Evolutionary conservation across 2,797 vertebrate species (phyloP), one percentile per base, ranked within the genome.

Genomic region (Schizothorax lantsangensis): DNA sequence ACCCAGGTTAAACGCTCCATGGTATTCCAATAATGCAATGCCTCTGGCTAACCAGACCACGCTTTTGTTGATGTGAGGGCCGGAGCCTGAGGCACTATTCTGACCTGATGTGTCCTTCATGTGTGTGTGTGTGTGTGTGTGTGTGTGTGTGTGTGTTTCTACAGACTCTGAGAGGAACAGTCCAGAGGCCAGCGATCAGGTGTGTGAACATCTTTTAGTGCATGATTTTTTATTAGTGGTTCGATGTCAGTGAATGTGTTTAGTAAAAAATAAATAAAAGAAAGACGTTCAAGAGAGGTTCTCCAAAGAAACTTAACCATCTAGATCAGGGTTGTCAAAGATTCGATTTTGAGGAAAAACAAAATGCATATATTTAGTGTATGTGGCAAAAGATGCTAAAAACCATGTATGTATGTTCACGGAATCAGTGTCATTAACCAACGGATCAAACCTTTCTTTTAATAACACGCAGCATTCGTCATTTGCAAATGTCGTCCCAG

Each of bases 131-230:
- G 71, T 38, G 69, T 87, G 74, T 81, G 71, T 82, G 49, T 78
- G 79, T 89, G 85, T 83, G 62, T 84, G 33, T 86, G 59, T 89
- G 72, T 87, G 68, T 81, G 5, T 36, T 59, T 69, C 95, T 94
- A 71, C 94, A 98, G 97, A 97, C 91, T 96, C 96, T 15, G 96
- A 97, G 93, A 96, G 96, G 94, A 97, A 97, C 95, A 97, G 96
- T 92, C 96, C 97, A 45, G 96, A 97, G 91, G 88, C 93, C 88
- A 93, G 94, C 87, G 96, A 97, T 90, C 96, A 97, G 97, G 97
- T 98, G 82, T 88, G 95, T 92, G 57, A 83, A 84, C 43, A 66
- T 83, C 54, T 38, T 47, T 73, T 57, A 36, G 59, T 19, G 21
- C 30, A 77, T 17, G 33, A 30, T 36, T 47, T 47, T 11, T 62